Percentiles rank a stretch among this genome's conserved stretches.
phyloP scores from a whole-genome alignment of 2,797 vertebrate genomes.

The Sebastes kiyomatsui region DNA sequence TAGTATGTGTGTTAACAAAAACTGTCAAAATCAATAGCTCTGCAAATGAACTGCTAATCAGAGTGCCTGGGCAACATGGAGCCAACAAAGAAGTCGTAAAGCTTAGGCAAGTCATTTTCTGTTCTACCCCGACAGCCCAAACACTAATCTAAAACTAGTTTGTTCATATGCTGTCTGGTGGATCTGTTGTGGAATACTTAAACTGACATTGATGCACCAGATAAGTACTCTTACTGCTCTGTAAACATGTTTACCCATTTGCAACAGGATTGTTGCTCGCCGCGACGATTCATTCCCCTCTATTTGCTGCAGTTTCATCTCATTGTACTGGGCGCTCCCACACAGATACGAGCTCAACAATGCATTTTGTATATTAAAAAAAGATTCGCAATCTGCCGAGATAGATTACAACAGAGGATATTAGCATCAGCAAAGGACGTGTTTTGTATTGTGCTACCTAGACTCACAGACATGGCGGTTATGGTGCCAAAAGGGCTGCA shows the following conservation, averaged over 20 bases:
- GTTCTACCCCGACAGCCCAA: background rate
- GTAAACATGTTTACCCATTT: slow-evolving; percentile 17
- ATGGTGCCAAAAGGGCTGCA: background rate
- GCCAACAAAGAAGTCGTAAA: background rate
- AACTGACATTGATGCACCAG: background rate
- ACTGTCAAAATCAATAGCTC: slow-evolving; percentile 1
- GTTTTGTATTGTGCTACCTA: background rate
- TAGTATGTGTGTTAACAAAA: background rate
- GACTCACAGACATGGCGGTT: background rate
- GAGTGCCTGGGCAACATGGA: background rate
- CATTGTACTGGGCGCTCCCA: background rate
- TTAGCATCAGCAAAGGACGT: background rate
- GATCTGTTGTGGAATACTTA: background rate
- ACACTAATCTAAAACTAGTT: background rate
- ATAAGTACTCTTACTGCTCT: background rate
- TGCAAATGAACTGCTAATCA: background rate
- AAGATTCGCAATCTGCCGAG: background rate
- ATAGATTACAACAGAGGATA: slow-evolving; percentile 1
- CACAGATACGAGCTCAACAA: slow-evolving; percentile 6
- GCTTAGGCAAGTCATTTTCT: background rate
- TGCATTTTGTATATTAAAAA: background rate
- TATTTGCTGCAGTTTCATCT: slow-evolving; percentile 4
- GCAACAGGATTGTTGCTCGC: background rate
- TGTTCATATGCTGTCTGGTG: slow-evolving; percentile 1
- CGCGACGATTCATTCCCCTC: background rate